Evolutionary conservation across 1,140 invertebrate species (phyloP).

Genomic region (Drosophila auraria): DNA sequence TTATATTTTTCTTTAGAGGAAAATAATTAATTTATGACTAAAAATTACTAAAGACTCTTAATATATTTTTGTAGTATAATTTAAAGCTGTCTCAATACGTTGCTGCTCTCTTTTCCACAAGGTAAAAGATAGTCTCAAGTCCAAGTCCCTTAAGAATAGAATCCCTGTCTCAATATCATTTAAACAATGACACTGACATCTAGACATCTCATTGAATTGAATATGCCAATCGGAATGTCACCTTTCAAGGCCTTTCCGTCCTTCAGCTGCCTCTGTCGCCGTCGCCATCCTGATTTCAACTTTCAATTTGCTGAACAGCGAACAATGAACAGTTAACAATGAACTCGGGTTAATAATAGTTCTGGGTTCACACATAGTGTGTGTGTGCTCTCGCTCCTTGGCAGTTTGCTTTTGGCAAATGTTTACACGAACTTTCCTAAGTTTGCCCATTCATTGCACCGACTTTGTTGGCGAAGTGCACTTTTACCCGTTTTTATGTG

Average conservation of each 20-base stretch:
- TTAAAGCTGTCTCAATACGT: too few species aligned
- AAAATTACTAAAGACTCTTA: too few species aligned
- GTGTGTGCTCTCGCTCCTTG: neutral
- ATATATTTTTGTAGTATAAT: too few species aligned
- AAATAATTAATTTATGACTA: too few species aligned
- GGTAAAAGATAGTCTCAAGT: neutral
- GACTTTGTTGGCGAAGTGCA: constrained; percentile 70
- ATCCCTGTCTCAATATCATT: constrained; percentile 11
- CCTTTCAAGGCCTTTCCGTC: constrained; percentile 12
- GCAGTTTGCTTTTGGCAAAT: constrained; percentile 37
- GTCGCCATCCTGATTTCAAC: constrained; percentile 21
- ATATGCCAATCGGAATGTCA: constrained; percentile 38
- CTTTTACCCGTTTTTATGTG: constrained; percentile 59
- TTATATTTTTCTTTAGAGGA: too few species aligned
- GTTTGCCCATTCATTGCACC: constrained; percentile 57
- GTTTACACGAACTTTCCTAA: constrained; percentile 52
- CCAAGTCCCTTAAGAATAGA: neutral
- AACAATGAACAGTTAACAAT: constrained; percentile 49
- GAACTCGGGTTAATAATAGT: constrained; percentile 53
- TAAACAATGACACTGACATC: constrained; percentile 8
- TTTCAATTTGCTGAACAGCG: constrained; percentile 54
- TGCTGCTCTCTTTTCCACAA: neutral
- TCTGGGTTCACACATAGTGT: constrained; percentile 48
- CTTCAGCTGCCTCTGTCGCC: neutral
- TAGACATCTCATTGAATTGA: constrained; percentile 42